These are phyloP conservation scores for Lottia gigantea DNA, from an alignment of 2,888 invertebrate species.

Conservation along the genomic window DNA sequence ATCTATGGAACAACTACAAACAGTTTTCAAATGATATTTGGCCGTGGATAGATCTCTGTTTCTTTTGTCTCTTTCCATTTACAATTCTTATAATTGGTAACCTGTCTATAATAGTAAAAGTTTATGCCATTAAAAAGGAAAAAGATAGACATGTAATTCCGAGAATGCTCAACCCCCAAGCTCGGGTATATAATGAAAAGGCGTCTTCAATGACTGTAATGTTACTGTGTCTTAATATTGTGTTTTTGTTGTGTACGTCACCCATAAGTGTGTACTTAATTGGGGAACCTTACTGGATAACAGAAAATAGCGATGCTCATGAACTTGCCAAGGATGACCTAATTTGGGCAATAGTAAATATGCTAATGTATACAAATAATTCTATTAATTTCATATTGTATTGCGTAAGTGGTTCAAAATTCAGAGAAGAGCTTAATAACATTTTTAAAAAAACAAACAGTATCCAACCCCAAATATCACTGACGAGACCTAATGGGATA, in stretches of 20 bases:
- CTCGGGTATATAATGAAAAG: slow-evolving; percentile 2
- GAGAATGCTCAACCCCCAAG: not conserved
- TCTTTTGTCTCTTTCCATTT: slow-evolving; percentile 52
- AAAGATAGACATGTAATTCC: slow-evolving; percentile 13
- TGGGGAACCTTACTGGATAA: slow-evolving; percentile 32
- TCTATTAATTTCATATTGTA: slow-evolving; percentile 53
- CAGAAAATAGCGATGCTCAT: not conserved
- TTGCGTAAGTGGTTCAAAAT: slow-evolving; percentile 52
- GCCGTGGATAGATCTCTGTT: slow-evolving; percentile 57
- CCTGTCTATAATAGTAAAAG: slow-evolving; percentile 44
- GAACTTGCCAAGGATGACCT: slow-evolving; percentile 29
- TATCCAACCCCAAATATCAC: slow-evolving; percentile 9
- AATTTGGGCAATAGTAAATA: slow-evolving; percentile 45
- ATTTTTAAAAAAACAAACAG: slow-evolving; percentile 31
- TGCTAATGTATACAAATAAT: slow-evolving; percentile 55
- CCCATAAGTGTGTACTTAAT: slow-evolving; percentile 47
- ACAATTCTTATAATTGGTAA: slow-evolving; percentile 49
- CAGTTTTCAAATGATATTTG: slow-evolving; percentile 39
- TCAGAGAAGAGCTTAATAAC: slow-evolving; percentile 42
- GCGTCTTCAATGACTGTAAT: slow-evolving; percentile 51
- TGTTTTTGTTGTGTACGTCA: slow-evolving; percentile 44
- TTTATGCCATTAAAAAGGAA: slow-evolving; percentile 31
- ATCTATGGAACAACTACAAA: slow-evolving; percentile 28
- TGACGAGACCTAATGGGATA: not conserved
- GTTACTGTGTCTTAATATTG: slow-evolving; percentile 46